A percentile compares a stretch with the other conserved stretches of the same genome.
Conservation (phyloP, 2,888 invertebrate species). For the Drosophila falleni region DNA sequence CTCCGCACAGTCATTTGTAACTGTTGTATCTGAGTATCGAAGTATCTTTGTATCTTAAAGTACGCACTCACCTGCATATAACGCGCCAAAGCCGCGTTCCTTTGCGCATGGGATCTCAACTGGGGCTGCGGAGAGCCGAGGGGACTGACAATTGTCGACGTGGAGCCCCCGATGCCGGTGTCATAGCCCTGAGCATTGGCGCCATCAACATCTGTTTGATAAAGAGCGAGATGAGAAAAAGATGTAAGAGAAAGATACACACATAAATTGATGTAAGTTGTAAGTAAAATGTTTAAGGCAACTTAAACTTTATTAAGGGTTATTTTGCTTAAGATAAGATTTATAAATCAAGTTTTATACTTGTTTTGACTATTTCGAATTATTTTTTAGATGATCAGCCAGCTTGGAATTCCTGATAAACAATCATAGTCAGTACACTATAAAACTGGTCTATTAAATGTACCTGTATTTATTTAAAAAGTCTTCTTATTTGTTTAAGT, state of each 20-base stretch:
- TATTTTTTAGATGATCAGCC: not conserved
- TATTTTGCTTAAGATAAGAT: not conserved
- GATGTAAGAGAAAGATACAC: conserved; percentile 1
- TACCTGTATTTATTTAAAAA: too few relatives aligned
- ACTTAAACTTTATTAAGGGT: too few relatives aligned
- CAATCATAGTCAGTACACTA: not conserved
- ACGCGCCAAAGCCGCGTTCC: conserved; percentile 88
- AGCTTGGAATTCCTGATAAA: not conserved
- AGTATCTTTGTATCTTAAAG: conserved; percentile 48
- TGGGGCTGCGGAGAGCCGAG: conserved; percentile 86
- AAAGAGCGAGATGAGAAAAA: conserved; percentile 6
- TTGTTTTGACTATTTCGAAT: too few relatives aligned
- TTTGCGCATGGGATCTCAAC: conserved; percentile 87
- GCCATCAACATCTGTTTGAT: conserved; percentile 81
- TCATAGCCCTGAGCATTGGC: conserved; percentile 85
- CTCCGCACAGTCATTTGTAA: conserved; percentile 33
- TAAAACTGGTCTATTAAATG: not conserved
- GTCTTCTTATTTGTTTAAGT: not conserved
- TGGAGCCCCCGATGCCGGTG: conserved; percentile 85
- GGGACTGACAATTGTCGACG: conserved; percentile 85
- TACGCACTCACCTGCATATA: conserved; percentile 88
- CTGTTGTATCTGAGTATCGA: conserved; percentile 8
- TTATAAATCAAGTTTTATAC: not conserved
- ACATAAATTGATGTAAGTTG: conserved; percentile 6
- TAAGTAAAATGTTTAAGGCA: not conserved